Conservation (phyloP, 1,140 invertebrate species). For the Gryllus bimaculatus region DNA sequence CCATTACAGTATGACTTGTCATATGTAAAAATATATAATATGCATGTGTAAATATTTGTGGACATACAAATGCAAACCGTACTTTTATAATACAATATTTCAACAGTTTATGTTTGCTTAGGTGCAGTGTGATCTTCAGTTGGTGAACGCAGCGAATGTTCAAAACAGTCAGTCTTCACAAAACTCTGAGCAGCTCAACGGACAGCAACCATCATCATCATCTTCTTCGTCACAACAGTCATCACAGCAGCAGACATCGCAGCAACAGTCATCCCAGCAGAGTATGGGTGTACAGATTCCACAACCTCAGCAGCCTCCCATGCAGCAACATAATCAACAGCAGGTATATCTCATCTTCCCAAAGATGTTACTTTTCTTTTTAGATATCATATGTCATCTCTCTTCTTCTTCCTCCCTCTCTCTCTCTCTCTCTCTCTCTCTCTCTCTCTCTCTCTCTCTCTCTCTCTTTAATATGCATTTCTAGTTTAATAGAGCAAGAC, state of each 20-base stretch:
- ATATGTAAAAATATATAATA: too few species aligned
- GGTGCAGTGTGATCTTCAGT: slow-evolving; percentile 34
- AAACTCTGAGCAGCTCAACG: slow-evolving; percentile 10
- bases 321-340: neutral
- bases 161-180: slow-evolving; percentile 6
- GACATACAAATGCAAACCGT: too few species aligned
- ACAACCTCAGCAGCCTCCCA: slow-evolving; percentile 30
- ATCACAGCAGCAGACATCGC: slow-evolving; percentile 4
- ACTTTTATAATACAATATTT: too few species aligned
- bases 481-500: neutral
- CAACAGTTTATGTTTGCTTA: neutral
- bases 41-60: too few species aligned
- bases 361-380: too few species aligned
- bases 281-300: slow-evolving; percentile 9
- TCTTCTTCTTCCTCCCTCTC: too few species aligned
- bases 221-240: slow-evolving; percentile 35
- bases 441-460: too few species aligned
- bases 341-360: too few species aligned
- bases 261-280: slow-evolving; percentile 20
- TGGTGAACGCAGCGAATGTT: slow-evolving; percentile 18
- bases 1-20: too few species aligned
- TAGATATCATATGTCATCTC: too few species aligned
- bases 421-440: too few species aligned
- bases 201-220: slow-evolving; percentile 30
- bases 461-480: too few species aligned